Evolutionary conservation across 1,140 invertebrate species (phyloP).

Genomic region (Drosophila arawakana): DNA sequence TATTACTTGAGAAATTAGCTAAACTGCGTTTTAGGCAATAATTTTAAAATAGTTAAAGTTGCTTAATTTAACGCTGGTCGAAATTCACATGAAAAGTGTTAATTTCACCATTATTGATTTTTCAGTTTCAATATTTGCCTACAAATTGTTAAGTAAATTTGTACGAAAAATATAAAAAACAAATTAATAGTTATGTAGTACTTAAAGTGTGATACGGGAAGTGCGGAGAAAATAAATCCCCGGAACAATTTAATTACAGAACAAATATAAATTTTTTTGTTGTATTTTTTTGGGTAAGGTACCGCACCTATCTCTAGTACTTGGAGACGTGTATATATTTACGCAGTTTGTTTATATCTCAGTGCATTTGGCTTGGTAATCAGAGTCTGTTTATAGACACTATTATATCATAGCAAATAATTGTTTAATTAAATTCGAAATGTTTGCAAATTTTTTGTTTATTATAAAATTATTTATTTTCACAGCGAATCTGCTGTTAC

Average conservation of each 20-base stretch:
- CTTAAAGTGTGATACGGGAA: background rate
- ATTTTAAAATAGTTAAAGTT: too few relatives aligned
- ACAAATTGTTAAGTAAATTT: too few relatives aligned
- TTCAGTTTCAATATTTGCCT: too few relatives aligned
- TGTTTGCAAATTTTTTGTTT: background rate
- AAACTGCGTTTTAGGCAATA: too few relatives aligned
- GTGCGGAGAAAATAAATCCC: background rate
- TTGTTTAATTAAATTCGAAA: conserved; percentile 11
- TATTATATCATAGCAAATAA: conserved; percentile 4
- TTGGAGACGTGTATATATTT: background rate
- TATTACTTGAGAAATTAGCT: too few relatives aligned
- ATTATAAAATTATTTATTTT: background rate
- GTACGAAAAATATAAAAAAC: too few relatives aligned
- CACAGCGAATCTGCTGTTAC: background rate
- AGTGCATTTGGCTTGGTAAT: background rate
- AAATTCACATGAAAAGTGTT: too few relatives aligned
- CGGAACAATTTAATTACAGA: background rate
- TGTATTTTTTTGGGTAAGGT: background rate
- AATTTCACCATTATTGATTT: too few relatives aligned
- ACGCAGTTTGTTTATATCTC: background rate
- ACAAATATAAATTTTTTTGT: too few relatives aligned
- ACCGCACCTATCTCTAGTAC: background rate
- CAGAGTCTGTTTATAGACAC: background rate
- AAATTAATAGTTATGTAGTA: too few relatives aligned
- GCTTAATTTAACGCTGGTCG: too few relatives aligned